Conservation (phyloP, 2,113 vertebrate genomes). For the Strix aluco region DNA sequence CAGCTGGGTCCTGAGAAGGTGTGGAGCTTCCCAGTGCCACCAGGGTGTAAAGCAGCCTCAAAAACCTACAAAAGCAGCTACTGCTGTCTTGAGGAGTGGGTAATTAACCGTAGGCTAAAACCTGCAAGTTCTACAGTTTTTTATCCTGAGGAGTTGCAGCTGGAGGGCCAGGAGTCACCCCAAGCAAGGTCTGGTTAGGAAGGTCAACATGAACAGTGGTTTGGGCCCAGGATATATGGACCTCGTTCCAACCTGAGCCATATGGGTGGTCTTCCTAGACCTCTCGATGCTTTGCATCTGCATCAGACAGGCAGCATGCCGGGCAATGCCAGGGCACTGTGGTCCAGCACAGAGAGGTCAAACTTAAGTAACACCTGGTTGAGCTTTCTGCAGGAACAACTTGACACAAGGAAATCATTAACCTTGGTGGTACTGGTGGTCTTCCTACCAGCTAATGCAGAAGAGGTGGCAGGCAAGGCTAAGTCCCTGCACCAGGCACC, state of each 20-base stretch:
- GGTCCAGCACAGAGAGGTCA: accelerated
- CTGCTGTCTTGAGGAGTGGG: background rate
- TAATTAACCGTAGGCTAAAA: background rate
- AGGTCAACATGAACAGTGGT: background rate
- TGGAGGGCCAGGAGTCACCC: background rate
- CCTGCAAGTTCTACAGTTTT: accelerated
- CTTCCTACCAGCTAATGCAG: background rate
- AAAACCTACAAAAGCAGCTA: background rate
- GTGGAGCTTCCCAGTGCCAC: background rate
- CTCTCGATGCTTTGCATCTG: background rate
- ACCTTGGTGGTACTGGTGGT: background rate
- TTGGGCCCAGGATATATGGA: background rate
- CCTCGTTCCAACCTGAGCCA: background rate
- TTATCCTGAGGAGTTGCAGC: background rate
- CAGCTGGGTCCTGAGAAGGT: background rate
- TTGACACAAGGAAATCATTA: background rate
- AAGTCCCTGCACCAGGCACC: accelerated
- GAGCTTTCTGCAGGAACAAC: background rate
- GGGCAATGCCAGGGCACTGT: accelerated
- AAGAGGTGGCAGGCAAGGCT: background rate
- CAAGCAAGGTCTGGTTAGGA: background rate
- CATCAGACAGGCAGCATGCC: background rate
- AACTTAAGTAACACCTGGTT: background rate
- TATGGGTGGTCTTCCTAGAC: background rate
- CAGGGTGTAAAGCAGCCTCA: background rate